Evolutionary conservation across 2,888 invertebrate species (phyloP).

Genomic region (Halictus quadricinctus): DNA sequence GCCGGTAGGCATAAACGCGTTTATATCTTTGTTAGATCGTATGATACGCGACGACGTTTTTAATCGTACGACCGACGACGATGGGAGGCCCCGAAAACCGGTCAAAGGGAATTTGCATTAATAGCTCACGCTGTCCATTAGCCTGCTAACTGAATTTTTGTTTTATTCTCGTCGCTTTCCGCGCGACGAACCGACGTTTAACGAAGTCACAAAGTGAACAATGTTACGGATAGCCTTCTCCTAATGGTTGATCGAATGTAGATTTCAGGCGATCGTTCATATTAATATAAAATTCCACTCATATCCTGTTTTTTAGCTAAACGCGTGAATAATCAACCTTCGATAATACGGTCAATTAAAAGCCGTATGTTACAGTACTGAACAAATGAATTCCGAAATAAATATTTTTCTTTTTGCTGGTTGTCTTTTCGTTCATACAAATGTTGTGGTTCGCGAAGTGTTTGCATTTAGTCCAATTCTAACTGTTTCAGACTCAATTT

Average conservation of each 20-base stretch:
- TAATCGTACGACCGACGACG: conserved; percentile 51
- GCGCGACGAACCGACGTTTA: conserved; percentile 63
- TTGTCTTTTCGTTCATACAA: too few relatives aligned
- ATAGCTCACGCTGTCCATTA: conserved; percentile 74
- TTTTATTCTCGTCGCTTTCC: conserved; percentile 67
- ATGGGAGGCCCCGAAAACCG: conserved; percentile 57
- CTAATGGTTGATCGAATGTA: conserved; percentile 63
- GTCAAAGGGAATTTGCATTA: conserved; percentile 78
- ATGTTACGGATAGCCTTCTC: conserved; percentile 60
- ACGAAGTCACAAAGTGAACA: conserved; percentile 73
- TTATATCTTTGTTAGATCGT: conserved; percentile 31
- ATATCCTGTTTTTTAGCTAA: neutral
- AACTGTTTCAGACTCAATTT: too few relatives aligned
- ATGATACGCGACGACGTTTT: conserved; percentile 60
- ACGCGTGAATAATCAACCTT: neutral
- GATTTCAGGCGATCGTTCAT: conserved; percentile 55
- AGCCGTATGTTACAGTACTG: neutral
- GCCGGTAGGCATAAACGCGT: conserved; percentile 15
- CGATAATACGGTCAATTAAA: neutral
- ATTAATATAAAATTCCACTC: conserved; percentile 33
- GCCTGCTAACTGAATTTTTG: conserved; percentile 73
- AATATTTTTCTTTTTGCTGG: neutral
- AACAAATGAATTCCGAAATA: neutral
- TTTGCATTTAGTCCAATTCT: too few relatives aligned
- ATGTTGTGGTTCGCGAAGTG: too few relatives aligned